These are phyloP conservation scores for Tenualosa ilisha DNA, from an alignment of 2,797 vertebrate species.

Conservation along the genomic window DNA sequence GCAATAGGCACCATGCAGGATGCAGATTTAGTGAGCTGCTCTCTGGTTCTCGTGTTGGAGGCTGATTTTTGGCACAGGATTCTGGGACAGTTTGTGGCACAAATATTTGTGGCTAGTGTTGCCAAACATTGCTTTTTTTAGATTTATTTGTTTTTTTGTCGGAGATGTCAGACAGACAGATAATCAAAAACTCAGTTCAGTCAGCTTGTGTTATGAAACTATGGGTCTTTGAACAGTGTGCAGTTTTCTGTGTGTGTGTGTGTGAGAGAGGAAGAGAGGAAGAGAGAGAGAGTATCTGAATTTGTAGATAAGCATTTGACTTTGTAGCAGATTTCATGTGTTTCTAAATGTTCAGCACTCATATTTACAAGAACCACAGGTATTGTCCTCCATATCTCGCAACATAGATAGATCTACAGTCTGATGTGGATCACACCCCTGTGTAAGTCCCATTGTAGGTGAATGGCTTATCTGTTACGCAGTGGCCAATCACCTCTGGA, in stretches of 20 bases:
- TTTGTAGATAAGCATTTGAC: not conserved
- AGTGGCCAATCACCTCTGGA: constrained; percentile 69
- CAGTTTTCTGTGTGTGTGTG: not conserved
- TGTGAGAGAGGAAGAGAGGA: no score
- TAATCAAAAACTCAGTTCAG: no score
- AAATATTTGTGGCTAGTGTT: not conserved
- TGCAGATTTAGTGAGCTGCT: not conserved
- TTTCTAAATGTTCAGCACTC: not conserved
- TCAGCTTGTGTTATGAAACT: not conserved
- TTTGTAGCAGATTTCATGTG: not conserved
- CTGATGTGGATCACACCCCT: constrained; percentile 60
- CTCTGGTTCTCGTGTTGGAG: not conserved
- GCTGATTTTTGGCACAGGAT: not conserved
- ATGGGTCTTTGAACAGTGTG: not conserved
- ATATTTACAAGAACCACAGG: constrained; percentile 18
- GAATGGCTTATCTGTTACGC: constrained; percentile 74
- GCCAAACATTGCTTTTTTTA: not conserved
- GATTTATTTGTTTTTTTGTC: not conserved
- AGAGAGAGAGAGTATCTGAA: no score
- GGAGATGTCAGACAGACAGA: not conserved
- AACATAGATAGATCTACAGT: not conserved
- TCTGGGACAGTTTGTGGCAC: not conserved
- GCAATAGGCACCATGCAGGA: not conserved
- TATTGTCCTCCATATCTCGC: not conserved
- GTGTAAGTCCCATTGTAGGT: constrained; percentile 83